Conservation (phyloP, 1,140 invertebrate species). For the Hylaeus volcanicus region DNA sequence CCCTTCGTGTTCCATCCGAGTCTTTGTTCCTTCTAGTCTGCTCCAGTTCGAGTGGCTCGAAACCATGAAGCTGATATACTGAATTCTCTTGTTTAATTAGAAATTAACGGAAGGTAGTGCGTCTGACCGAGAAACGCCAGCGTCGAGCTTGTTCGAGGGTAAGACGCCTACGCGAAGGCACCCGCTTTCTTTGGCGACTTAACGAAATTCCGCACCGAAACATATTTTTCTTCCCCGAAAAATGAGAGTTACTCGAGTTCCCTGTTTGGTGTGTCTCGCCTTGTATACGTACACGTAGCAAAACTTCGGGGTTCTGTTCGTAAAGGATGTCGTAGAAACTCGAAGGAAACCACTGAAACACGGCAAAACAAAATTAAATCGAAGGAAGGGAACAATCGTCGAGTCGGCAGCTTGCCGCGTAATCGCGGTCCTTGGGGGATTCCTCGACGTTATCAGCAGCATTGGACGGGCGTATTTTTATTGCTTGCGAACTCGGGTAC, state of each 20-base stretch:
- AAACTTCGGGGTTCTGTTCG: too few species aligned
- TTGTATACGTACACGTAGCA: too few species aligned
- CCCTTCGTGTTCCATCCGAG: background rate
- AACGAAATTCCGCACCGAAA: too few species aligned
- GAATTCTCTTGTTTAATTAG: constrained; percentile 58
- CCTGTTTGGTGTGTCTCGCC: too few species aligned
- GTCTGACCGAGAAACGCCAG: background rate
- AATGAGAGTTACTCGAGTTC: too few species aligned
- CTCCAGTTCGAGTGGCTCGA: constrained; percentile 19
- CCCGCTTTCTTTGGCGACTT: background rate
- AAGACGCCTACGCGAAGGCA: background rate
- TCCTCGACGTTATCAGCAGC: background rate
- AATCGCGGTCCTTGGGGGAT: background rate
- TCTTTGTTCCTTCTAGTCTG: background rate
- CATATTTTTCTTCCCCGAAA: too few species aligned
- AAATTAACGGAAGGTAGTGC: constrained; percentile 39
- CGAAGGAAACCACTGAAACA: too few species aligned
- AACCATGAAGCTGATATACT: constrained; percentile 30
- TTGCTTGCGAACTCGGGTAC: background rate
- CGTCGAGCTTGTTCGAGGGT: background rate
- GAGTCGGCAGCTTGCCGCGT: background rate
- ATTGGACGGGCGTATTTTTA: background rate
- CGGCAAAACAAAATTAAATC: too few species aligned
- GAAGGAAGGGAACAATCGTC: too few species aligned
- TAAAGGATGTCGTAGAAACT: too few species aligned